phyloP scores from a whole-genome alignment of 2,888 invertebrate genomes.

The Helleia helle region DNA sequence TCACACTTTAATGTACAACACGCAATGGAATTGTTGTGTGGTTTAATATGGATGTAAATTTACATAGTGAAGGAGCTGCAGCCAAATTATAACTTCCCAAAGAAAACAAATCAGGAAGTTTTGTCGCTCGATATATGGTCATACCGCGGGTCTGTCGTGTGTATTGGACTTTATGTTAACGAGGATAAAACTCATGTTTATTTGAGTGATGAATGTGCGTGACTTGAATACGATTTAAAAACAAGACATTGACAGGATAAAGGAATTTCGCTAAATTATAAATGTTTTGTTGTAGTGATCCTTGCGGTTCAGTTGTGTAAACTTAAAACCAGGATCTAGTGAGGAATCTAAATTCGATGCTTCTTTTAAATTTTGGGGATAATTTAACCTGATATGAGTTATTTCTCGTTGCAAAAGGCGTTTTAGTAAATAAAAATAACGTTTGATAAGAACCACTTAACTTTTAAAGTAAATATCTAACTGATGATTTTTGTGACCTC shows the following conservation, averaged over 20 bases:
- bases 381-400: too few species aligned
- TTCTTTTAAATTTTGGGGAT: too few species aligned
- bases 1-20: neutral
- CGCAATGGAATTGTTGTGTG: constrained; percentile 25
- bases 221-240: constrained; percentile 6
- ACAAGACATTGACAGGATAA: neutral
- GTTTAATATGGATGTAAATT: neutral
- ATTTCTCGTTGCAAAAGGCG: too few species aligned
- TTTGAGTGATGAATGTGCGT: neutral
- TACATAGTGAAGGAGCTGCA: constrained; percentile 32
- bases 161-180: neutral
- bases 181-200: neutral
- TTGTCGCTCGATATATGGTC: constrained; percentile 20
- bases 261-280: neutral
- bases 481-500: too few species aligned
- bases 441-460: too few species aligned
- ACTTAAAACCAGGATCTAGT: too few species aligned
- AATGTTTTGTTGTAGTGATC: neutral
- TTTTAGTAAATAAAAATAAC: too few species aligned
- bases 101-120: constrained; percentile 46
- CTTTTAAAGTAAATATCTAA: too few species aligned
- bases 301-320: neutral
- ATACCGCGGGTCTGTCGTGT: neutral
- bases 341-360: too few species aligned
- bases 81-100: constrained; percentile 53